phyloP scores from a whole-genome alignment of 2,888 invertebrate genomes.

The Stomorhina lunata region DNA sequence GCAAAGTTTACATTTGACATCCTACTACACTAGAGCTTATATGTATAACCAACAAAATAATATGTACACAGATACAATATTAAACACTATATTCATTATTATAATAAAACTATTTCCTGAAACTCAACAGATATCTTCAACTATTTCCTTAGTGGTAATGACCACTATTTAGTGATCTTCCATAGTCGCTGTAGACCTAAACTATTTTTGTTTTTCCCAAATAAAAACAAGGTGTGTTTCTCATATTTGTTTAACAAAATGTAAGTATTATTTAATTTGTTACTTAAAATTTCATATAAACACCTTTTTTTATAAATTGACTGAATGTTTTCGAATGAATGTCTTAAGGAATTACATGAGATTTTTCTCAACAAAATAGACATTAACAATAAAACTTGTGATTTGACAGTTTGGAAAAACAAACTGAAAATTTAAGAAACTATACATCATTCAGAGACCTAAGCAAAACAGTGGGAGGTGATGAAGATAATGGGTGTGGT shows the following conservation, averaged over 20 bases:
- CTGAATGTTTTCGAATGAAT: conserved; percentile 20
- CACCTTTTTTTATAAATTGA: conserved; percentile 8
- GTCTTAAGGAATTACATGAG: not conserved
- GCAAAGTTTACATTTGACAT: too few species aligned
- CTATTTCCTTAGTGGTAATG: too few species aligned
- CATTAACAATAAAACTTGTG: not conserved
- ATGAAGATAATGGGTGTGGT: conserved; percentile 36
- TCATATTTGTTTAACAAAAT: conserved; percentile 37
- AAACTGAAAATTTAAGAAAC: not conserved
- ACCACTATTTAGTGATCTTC: not conserved
- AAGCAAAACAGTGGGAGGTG: conserved; percentile 45
- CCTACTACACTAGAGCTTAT: too few species aligned
- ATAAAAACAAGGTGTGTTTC: conserved; percentile 42
- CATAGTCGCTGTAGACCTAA: not conserved
- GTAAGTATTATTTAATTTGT: conserved; percentile 31
- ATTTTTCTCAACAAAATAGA: conserved; percentile 11
- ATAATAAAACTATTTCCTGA: too few species aligned
- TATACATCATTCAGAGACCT: conserved; percentile 31
- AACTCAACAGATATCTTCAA: too few species aligned
- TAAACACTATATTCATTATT: too few species aligned
- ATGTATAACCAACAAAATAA: too few species aligned
- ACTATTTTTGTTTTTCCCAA: not conserved
- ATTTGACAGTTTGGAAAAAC: conserved; percentile 48
- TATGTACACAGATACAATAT: too few species aligned
- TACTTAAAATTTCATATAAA: conserved; percentile 24